Conservation (phyloP, 64 coral and sea anemone genomes). For the Pachyseris speciosa region DNA sequence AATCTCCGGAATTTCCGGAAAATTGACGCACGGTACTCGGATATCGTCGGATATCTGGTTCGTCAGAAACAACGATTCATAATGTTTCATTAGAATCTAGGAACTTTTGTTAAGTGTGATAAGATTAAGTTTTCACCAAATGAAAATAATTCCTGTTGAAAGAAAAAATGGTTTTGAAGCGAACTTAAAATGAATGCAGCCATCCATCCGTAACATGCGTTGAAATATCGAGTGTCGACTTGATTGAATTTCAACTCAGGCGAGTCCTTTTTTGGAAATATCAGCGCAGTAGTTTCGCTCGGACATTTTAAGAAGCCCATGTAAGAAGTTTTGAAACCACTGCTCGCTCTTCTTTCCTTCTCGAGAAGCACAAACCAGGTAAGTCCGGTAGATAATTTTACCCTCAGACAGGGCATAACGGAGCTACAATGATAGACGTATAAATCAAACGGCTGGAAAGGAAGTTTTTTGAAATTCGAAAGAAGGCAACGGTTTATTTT, state of each 20-base stretch:
- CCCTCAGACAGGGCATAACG: no score
- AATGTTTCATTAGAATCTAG: background rate
- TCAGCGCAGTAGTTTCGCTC: background rate
- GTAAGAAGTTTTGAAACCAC: background rate
- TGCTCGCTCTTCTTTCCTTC: background rate
- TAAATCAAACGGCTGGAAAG: no score
- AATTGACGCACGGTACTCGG: background rate
- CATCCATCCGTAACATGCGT: background rate
- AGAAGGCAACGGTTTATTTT: no score
- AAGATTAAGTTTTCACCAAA: no score
- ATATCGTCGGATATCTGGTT: background rate
- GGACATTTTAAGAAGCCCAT: no score
- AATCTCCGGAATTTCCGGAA: background rate
- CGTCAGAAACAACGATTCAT: background rate
- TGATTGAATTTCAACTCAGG: background rate
- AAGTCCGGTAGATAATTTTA: background rate
- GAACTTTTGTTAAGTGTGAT: no score
- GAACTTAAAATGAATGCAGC: background rate
- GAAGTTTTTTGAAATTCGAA: no score
- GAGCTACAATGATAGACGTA: no score
- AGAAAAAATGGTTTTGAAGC: no score
- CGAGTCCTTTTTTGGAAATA: background rate
- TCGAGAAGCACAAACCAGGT: background rate
- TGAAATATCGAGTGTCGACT: background rate
- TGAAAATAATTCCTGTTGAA: no score